Evolutionary conservation across 1,140 invertebrate genomes (phyloP).

Genomic region (Magallana ariakensis): DNA sequence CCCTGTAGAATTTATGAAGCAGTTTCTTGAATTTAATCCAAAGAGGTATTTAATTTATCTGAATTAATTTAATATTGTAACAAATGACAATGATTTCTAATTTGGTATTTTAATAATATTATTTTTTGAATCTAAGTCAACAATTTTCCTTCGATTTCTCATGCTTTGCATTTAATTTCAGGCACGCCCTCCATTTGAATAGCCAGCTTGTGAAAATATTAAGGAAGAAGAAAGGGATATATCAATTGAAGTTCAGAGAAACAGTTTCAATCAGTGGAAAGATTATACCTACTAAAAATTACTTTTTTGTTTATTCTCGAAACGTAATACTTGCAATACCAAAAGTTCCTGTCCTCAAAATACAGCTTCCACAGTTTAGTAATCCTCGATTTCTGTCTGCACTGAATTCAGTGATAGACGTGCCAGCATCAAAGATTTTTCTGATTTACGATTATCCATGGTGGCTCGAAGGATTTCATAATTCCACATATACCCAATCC

Average conservation of each 20-base stretch:
- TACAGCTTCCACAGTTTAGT: conserved; percentile 3
- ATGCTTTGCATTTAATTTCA: too few species aligned
- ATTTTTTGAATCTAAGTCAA: too few species aligned
- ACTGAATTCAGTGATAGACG: conserved; percentile 17
- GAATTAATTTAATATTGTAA: too few species aligned
- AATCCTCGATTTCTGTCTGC: not conserved
- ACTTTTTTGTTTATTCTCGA: not conserved
- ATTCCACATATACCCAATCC: not conserved
- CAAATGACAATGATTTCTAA: too few species aligned
- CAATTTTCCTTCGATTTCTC: too few species aligned
- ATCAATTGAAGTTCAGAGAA: conserved; percentile 23
- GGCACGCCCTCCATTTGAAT: not conserved
- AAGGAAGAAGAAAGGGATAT: not conserved
- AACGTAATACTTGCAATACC: conserved; percentile 40
- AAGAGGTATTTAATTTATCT: too few species aligned
- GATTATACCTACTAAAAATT: not conserved
- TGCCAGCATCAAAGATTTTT: not conserved
- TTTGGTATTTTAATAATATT: too few species aligned
- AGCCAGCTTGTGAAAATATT: not conserved
- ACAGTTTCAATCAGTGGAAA: conserved; percentile 33
- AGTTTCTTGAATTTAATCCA: not conserved
- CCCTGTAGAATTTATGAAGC: not conserved
- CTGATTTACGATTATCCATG: conserved; percentile 34
- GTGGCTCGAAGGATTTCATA: not conserved
- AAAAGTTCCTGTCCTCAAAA: conserved; percentile 10